Base-by-base conservation (phyloP, 2,797 vertebrate genomes). In the Sphenodon punctatus region DNA sequence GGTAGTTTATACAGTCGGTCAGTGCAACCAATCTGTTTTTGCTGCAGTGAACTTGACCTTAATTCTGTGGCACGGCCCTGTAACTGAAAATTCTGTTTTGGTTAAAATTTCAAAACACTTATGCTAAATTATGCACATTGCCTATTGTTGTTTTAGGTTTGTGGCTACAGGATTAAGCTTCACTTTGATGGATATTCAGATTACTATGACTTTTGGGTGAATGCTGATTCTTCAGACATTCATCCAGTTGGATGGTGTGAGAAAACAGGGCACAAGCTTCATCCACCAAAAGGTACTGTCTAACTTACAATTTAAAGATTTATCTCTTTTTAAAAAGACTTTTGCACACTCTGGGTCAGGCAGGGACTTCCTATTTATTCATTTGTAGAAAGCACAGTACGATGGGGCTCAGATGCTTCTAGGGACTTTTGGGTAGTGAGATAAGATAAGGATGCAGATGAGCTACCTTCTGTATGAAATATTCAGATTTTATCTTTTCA, bases 191-290 rank as follows among this genome's bases (percentile, higher is more conserved):
- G 96, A 10, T 97, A 96, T 75, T 93, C 96, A 23, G 97, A 97
- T 75, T 97, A 96, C 86, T 97, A 97, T 0, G 97, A 97, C 91
- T 97, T 97, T 93, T 97, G 97, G 97, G 94, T 97, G 61, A 97
- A 97, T 8, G 96, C 96, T 61, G 96, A 97, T 64, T 97, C 97
- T 45, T 92, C 97, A 39, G 97, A 97, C 73, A 97, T 97, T 80
- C 97, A 97, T 80, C 97, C 97, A 1, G 96, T 96, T 34, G 97
- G 97, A 30, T 97, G 97, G 97, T 97, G 97, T 88, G 97, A 97
- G 90, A 97, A 97, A 94, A 97, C 97, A 4, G 95, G 97, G 67
- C 97, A 97, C 87, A 97, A 96, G 49, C 95, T 97, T 85, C 95
- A 96, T 81, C 96, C 96, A 43, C 97, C 97, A 5, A 97, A 97